Conservation (phyloP, 2,888 invertebrate genomes). For the Megalurothrips usitatus region DNA sequence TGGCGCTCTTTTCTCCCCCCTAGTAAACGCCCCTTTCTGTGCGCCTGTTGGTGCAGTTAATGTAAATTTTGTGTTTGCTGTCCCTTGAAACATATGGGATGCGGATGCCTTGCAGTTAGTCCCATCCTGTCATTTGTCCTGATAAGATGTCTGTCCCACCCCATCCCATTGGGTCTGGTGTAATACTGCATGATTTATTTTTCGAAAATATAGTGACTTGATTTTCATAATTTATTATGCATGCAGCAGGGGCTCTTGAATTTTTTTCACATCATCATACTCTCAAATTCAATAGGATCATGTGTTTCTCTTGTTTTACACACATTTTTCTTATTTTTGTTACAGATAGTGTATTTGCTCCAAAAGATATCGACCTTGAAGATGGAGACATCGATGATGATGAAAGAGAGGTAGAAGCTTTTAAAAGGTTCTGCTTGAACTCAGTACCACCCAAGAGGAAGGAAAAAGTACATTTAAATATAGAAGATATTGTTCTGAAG, state of each 20-base stretch:
- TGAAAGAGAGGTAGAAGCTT: constrained; percentile 77
- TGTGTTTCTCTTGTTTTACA: constrained; percentile 21
- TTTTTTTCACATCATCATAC: too few relatives aligned
- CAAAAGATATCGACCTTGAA: constrained; percentile 72
- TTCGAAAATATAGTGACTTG: too few relatives aligned
- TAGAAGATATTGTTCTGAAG: constrained; percentile 69
- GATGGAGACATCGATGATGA: constrained; percentile 72
- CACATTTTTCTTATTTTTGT: constrained; percentile 22
- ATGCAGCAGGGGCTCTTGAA: too few relatives aligned
- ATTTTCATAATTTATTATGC: too few relatives aligned
- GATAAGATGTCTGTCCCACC: background rate
- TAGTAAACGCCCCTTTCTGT: background rate
- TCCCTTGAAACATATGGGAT: background rate
- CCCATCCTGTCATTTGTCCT: background rate
- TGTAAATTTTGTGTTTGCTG: background rate
- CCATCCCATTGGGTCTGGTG: background rate
- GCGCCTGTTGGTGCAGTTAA: background rate
- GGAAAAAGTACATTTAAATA: constrained; percentile 72
- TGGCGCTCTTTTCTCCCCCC: too few relatives aligned
- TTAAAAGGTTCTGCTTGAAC: constrained; percentile 81
- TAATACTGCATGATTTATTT: too few relatives aligned
- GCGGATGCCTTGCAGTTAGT: background rate
- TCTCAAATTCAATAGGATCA: background rate
- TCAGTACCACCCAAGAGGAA: constrained; percentile 73
- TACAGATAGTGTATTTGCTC: constrained; percentile 67